Conservation (phyloP, 2,888 invertebrate species). For the Leptinotarsa haldemani region DNA sequence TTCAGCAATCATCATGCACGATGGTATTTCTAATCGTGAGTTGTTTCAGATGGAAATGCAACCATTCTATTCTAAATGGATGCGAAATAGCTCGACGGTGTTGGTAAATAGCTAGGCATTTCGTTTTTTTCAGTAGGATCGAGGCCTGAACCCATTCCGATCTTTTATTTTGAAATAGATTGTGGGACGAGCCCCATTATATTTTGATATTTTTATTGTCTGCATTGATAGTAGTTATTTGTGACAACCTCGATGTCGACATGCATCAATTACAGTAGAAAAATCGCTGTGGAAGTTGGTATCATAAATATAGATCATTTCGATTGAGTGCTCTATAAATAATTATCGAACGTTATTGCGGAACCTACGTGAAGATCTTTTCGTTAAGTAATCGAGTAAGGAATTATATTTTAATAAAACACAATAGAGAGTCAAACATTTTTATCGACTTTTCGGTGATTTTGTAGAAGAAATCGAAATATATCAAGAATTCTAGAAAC, state of each 20-base stretch:
- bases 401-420: no score
- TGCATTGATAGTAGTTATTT: conserved; percentile 4
- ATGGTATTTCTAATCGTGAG: conserved; percentile 24
- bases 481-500: no score
- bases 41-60: conserved; percentile 20
- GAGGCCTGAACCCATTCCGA: conserved; percentile 10
- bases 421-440: no score
- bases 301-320: not conserved
- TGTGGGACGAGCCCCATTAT: conserved; percentile 15
- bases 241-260: conserved; percentile 9
- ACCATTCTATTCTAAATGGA: conserved; percentile 23
- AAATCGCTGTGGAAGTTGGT: not conserved
- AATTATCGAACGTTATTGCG: not conserved
- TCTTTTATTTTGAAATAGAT: conserved; percentile 21
- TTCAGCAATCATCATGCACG: conserved; percentile 22
- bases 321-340: not conserved
- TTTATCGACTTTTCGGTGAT: no score
- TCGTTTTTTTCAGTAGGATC: conserved; percentile 9
- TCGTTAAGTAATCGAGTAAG: not conserved
- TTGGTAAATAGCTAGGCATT: conserved; percentile 21
- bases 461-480: no score
- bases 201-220: conserved; percentile 16
- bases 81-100: conserved; percentile 11
- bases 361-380: not conserved
- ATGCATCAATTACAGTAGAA: conserved; percentile 1